Conservation (phyloP, 2,888 invertebrate genomes). For the Brachylomia viminalis region DNA sequence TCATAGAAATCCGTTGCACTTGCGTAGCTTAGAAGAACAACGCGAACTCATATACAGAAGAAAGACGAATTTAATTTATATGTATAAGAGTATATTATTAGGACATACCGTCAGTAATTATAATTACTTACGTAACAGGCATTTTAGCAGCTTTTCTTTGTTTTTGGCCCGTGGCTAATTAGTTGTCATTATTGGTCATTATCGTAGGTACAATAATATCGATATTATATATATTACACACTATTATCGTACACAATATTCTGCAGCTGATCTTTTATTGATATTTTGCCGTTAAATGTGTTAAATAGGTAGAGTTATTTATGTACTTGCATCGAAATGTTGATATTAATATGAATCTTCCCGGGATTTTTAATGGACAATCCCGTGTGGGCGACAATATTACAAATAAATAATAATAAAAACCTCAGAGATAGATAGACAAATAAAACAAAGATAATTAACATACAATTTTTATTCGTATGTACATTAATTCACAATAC, state of each 20-base stretch:
- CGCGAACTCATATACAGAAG: neutral
- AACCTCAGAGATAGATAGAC: too few relatives aligned
- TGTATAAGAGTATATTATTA: neutral
- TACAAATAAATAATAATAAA: too few relatives aligned
- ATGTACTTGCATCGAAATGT: too few relatives aligned
- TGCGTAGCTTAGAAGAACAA: neutral
- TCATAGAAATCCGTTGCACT: neutral
- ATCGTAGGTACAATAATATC: neutral
- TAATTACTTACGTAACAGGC: neutral
- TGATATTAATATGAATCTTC: too few relatives aligned
- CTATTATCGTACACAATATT: too few relatives aligned
- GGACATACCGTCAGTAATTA: conserved; percentile 13
- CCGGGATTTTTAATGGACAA: too few relatives aligned
- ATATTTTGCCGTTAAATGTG: neutral
- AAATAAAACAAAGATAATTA: too few relatives aligned
- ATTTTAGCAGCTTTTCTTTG: conserved; percentile 8
- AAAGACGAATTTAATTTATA: neutral
- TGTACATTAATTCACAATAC: too few relatives aligned
- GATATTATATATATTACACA: too few relatives aligned
- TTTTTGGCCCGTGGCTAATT: neutral
- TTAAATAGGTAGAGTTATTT: too few relatives aligned
- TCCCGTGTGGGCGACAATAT: too few relatives aligned
- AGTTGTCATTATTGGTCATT: neutral
- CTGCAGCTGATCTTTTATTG: neutral
- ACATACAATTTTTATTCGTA: too few relatives aligned